Evolutionary conservation across 2,888 invertebrate genomes (phyloP).

Genomic region (Lasioglossum marginatum): DNA sequence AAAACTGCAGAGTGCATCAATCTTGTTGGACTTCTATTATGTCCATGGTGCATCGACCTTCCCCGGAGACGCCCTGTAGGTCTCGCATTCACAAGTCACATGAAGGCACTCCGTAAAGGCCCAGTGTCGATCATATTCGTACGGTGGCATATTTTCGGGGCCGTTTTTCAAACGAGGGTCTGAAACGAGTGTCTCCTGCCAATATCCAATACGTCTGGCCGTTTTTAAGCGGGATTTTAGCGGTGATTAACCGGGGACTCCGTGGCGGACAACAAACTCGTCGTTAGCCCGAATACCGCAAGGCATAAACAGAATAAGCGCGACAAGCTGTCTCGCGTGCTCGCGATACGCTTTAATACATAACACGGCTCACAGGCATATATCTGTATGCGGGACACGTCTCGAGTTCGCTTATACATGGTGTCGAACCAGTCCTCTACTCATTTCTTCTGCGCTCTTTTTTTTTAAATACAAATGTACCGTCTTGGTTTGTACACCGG

Average conservation of each 20-base stretch:
- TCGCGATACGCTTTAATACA: conserved; percentile 30
- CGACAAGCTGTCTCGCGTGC: conserved; percentile 53
- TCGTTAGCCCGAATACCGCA: conserved; percentile 45
- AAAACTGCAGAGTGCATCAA: not conserved
- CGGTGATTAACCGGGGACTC: conserved; percentile 22
- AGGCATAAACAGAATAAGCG: conserved; percentile 47
- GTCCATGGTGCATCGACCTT: not conserved
- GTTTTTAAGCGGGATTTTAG: not conserved
- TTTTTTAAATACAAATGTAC: not conserved
- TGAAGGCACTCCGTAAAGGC: no score
- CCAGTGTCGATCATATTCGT: not conserved
- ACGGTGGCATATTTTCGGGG: not conserved
- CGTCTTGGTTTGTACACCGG: not conserved
- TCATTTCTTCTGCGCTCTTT: not conserved
- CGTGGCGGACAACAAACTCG: conserved; percentile 33
- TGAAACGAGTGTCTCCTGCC: conserved; percentile 9
- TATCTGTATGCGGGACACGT: conserved; percentile 13
- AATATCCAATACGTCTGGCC: not conserved
- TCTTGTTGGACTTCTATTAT: not conserved
- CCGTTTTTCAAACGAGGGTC: not conserved
- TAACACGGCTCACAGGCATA: not conserved
- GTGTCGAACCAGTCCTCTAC: not conserved
- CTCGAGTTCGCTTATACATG: conserved; percentile 1
- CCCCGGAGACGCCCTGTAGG: not conserved
- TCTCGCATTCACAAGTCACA: not conserved